phyloP scores from a whole-genome alignment of 2,888 invertebrate species.

The Drosophila greeni region DNA sequence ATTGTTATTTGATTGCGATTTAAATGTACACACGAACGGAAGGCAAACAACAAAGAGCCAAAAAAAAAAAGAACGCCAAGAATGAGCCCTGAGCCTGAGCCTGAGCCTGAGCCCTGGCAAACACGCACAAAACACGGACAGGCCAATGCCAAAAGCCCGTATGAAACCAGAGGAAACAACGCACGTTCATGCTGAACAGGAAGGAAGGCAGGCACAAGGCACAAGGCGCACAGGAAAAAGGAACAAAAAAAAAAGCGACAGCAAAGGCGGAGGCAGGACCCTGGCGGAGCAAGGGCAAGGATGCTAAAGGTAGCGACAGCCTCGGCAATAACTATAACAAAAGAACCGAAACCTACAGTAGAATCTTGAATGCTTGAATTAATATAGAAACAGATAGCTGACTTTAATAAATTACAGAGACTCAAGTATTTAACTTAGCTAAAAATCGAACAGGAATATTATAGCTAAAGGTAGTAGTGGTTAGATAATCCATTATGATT shows the following conservation, averaged over 20 bases:
- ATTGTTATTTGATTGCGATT: slow-evolving; percentile 45
- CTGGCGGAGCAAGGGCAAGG: slow-evolving; percentile 48
- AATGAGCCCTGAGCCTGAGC: not conserved
- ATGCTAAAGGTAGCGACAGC: slow-evolving; percentile 51
- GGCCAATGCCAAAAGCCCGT: slow-evolving; percentile 39
- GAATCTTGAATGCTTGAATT: no score
- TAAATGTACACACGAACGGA: slow-evolving; percentile 22
- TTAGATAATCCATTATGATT: no score
- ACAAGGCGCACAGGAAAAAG: slow-evolving; percentile 63
- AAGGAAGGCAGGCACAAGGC: slow-evolving; percentile 48
- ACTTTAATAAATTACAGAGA: no score
- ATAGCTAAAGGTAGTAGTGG: no score
- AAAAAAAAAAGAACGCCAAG: slow-evolving; percentile 18
- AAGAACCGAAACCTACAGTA: slow-evolving; percentile 33
- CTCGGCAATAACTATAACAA: slow-evolving; percentile 61
- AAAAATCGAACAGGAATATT: not conserved
- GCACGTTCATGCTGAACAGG: slow-evolving; percentile 71
- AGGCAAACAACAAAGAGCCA: slow-evolving; percentile 18
- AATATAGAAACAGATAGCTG: not conserved
- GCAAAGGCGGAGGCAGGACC: slow-evolving; percentile 40
- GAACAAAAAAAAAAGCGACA: slow-evolving; percentile 49
- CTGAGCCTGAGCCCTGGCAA: slow-evolving; percentile 29
- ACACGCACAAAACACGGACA: slow-evolving; percentile 42
- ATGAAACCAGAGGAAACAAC: slow-evolving; percentile 59
- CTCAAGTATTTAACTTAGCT: not conserved